Conservation (phyloP, 2,113 vertebrate genomes). For the Psilopogon haemacephalus region DNA sequence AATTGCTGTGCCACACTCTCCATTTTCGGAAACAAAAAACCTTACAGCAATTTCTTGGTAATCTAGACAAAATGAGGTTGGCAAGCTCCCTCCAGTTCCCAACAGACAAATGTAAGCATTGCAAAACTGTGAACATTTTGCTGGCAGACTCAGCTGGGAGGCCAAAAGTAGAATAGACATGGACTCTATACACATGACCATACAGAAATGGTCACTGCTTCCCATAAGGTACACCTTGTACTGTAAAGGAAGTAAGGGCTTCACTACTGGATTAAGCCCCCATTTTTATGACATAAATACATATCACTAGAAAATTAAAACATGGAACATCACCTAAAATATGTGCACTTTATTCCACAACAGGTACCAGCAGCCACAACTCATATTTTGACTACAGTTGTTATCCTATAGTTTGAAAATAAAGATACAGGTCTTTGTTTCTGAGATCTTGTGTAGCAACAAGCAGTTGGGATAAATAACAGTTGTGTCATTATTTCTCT, state of each 20-base stretch:
- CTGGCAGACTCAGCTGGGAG: background rate
- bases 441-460: background rate
- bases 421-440: background rate
- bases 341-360: background rate
- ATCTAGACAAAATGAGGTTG: background rate
- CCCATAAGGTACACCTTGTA: background rate
- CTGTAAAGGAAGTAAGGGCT: background rate
- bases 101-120: background rate
- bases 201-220: background rate
- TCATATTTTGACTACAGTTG: background rate
- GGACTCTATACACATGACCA: background rate
- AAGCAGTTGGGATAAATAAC: background rate
- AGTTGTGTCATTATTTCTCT: background rate
- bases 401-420: background rate
- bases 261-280: background rate
- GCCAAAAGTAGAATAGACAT: background rate
- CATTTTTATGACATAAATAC: background rate
- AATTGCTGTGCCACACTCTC: background rate
- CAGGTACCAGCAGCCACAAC: background rate
- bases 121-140: background rate
- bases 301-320: background rate
- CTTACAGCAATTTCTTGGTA: background rate
- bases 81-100: background rate
- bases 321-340: background rate
- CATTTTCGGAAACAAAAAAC: background rate